Evolutionary conservation across 1,140 invertebrate species (phyloP).

Genomic region (Idris sp.): DNA sequence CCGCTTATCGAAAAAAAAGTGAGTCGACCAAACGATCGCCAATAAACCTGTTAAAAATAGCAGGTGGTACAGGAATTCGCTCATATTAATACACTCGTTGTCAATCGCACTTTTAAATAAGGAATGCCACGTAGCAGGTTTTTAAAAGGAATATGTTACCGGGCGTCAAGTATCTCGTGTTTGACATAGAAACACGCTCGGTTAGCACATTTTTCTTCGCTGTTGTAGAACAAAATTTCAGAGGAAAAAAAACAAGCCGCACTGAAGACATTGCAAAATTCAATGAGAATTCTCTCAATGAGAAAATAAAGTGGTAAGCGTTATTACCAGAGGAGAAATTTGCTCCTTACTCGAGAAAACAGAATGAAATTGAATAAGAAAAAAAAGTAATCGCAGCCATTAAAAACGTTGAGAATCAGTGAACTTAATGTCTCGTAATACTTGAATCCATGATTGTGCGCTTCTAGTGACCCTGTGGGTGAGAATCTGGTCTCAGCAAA

Average conservation of each 20-base stretch:
- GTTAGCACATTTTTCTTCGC: too few relatives aligned
- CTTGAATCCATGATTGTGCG: neutral
- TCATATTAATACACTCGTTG: constrained; percentile 39
- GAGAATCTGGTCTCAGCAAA: constrained; percentile 10
- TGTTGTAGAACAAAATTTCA: too few relatives aligned
- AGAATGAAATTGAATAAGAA: too few relatives aligned
- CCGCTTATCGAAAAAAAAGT: constrained; percentile 19
- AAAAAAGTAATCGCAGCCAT: too few relatives aligned
- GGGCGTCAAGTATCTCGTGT: neutral
- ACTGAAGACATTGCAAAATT: too few relatives aligned
- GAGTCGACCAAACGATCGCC: constrained; percentile 7
- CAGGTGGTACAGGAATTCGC: constrained; percentile 41
- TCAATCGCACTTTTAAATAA: constrained; percentile 44
- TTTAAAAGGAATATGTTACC: constrained; percentile 19
- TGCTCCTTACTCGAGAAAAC: too few relatives aligned
- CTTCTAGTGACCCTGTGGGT: constrained; percentile 15
- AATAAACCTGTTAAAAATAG: constrained; percentile 49
- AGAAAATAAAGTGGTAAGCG: too few relatives aligned
- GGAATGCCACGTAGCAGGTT: constrained; percentile 41
- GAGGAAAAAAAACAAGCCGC: too few relatives aligned
- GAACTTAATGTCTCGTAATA: constrained; percentile 1
- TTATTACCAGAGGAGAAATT: too few relatives aligned
- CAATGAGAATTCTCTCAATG: too few relatives aligned
- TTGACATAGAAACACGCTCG: constrained; percentile 1
- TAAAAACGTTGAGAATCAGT: too few relatives aligned